These are phyloP conservation scores for Belgica antarctica DNA, from an alignment of 2,888 invertebrate species.

Conservation along the genomic window DNA sequence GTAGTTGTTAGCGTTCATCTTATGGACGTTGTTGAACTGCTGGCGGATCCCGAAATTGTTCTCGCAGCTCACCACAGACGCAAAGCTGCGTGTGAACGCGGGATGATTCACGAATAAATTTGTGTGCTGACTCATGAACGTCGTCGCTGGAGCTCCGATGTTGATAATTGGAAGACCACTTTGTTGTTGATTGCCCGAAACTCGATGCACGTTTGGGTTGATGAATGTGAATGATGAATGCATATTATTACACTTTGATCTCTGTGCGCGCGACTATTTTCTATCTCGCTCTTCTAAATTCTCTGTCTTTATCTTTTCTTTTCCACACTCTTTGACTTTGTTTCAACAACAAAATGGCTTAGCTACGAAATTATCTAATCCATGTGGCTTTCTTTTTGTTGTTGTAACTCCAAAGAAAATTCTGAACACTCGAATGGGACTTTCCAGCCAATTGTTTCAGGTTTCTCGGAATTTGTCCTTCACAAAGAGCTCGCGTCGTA, in stretches of 20 bases:
- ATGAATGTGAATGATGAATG: background rate
- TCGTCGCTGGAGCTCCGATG: background rate
- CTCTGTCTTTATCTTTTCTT: conserved; percentile 15
- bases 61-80: conserved; percentile 34
- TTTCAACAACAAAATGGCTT: conserved; percentile 31
- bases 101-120: conserved; percentile 26
- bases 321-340: background rate
- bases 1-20: background rate
- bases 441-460: background rate
- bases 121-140: background rate
- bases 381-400: background rate
- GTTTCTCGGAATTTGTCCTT: conserved; percentile 19
- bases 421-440: conserved; percentile 14
- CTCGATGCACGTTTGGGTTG: background rate
- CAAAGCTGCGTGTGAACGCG: conserved; percentile 26
- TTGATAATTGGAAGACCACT: background rate
- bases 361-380: conserved; percentile 17
- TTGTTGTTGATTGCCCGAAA: background rate
- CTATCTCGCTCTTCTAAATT: background rate
- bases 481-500: background rate
- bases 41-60: background rate
- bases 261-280: background rate
- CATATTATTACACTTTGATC: background rate
- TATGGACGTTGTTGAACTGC: background rate
- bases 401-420: conserved; percentile 20